These are phyloP conservation scores for Phlogophora meticulosa DNA, from an alignment of 2,888 invertebrate species.

Conservation along the genomic window DNA sequence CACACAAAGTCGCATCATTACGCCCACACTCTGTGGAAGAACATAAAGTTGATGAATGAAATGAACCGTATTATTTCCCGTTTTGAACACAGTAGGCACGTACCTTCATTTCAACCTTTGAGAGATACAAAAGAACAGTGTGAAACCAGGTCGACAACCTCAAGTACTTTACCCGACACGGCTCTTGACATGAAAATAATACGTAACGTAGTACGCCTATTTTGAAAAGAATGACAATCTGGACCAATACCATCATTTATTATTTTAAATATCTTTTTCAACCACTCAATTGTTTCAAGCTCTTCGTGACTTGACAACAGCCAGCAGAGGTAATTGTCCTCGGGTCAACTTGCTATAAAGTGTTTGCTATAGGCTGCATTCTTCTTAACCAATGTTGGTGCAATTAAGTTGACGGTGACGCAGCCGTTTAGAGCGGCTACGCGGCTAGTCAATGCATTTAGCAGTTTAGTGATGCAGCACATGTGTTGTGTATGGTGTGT, in stretches of 20 bases:
- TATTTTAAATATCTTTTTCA: constrained; percentile 24
- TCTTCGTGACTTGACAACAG: constrained; percentile 4
- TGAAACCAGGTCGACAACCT: constrained; percentile 85
- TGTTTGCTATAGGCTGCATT: constrained; percentile 8
- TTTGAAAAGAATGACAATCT: constrained; percentile 49
- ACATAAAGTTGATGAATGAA: constrained; percentile 77
- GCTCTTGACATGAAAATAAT: constrained; percentile 68
- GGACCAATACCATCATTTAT: constrained; percentile 42
- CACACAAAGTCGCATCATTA: constrained; percentile 49
- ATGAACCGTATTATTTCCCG: constrained; percentile 90
- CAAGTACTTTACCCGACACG: constrained; percentile 79
- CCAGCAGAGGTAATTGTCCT: neutral
- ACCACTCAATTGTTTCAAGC: constrained; percentile 11
- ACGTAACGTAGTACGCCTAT: constrained; percentile 43
- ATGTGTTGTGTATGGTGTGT: constrained; percentile 65
- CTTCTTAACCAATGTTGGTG: constrained; percentile 13
- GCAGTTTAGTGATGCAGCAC: constrained; percentile 58
- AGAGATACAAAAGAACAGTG: constrained; percentile 80
- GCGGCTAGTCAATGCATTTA: constrained; percentile 56
- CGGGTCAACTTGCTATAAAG: constrained; percentile 5
- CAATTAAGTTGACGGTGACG: constrained; percentile 37
- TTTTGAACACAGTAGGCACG: constrained; percentile 82
- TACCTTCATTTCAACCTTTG: constrained; percentile 84
- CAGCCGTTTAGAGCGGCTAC: constrained; percentile 35
- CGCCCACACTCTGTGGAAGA: constrained; percentile 56